Evolutionary conservation across 1,140 invertebrate species (phyloP).

Genomic region (Brachionus plicatilis): DNA sequence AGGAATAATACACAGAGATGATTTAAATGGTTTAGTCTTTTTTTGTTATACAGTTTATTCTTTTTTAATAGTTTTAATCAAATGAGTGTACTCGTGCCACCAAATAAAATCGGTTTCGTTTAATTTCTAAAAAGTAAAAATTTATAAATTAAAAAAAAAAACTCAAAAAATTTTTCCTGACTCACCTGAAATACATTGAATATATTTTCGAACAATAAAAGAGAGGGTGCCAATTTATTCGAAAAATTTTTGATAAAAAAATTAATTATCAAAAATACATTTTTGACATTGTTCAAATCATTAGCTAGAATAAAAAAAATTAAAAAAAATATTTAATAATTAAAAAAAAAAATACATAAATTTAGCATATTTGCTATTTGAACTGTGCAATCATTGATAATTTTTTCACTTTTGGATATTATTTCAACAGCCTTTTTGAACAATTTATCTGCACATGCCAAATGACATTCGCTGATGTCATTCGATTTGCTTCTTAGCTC

Average conservation of each 20-base stretch:
- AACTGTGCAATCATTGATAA: background rate
- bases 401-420: background rate
- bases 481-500: background rate
- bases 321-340: background rate
- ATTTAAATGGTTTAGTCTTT: background rate
- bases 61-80: background rate
- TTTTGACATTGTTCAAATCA: background rate
- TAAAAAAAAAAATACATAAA: background rate
- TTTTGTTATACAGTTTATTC: no score
- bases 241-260: slow-evolving; percentile 23
- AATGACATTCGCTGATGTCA: background rate
- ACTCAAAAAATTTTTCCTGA: no score
- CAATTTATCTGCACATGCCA: background rate
- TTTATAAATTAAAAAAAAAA: background rate
- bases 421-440: background rate
- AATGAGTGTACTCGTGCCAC: slow-evolving; percentile 3
- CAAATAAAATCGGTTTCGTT: background rate
- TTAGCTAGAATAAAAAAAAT: background rate
- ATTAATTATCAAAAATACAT: background rate
- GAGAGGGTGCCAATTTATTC: background rate
- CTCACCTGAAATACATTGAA: background rate
- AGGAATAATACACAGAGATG: background rate
- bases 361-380: background rate
- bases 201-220: background rate
- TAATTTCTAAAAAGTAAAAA: background rate